Conservation (phyloP, 2,797 vertebrate genomes). For the Thripadectes ignobilis region DNA sequence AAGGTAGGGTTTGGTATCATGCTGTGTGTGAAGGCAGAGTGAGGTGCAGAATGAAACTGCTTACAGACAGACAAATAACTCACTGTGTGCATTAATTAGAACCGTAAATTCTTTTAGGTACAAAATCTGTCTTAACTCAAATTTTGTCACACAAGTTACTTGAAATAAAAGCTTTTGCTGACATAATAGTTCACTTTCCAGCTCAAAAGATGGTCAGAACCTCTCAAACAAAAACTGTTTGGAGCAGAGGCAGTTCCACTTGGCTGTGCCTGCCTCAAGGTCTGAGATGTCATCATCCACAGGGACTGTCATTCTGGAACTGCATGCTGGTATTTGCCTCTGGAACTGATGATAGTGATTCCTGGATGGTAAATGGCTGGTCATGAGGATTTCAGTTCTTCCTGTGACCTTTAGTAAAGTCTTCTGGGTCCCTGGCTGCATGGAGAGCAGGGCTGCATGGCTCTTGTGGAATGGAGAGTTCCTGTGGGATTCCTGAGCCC, state of each 20-base stretch:
- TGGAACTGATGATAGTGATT: not conserved
- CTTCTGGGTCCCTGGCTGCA: not conserved
- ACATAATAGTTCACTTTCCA: not conserved
- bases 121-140: not conserved
- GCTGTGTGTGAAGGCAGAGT: not conserved
- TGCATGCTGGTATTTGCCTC: not conserved
- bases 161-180: slow-evolving; percentile 5
- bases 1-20: not conserved
- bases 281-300: not conserved
- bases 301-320: not conserved
- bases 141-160: not conserved
- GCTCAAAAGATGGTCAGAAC: not conserved
- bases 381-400: not conserved
- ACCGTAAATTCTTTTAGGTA: not conserved
- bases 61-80: not conserved
- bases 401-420: not conserved
- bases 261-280: not conserved
- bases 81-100: not conserved
- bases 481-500: not conserved
- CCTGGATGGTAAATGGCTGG: not conserved
- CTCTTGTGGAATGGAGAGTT: not conserved
- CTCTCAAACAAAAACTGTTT: not conserved
- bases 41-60: not conserved
- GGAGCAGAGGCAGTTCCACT: not conserved
- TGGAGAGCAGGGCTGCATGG: not conserved